These are phyloP conservation scores for Cephus rjabovi DNA, from an alignment of 2,888 invertebrate genomes.

Conservation along the genomic window DNA sequence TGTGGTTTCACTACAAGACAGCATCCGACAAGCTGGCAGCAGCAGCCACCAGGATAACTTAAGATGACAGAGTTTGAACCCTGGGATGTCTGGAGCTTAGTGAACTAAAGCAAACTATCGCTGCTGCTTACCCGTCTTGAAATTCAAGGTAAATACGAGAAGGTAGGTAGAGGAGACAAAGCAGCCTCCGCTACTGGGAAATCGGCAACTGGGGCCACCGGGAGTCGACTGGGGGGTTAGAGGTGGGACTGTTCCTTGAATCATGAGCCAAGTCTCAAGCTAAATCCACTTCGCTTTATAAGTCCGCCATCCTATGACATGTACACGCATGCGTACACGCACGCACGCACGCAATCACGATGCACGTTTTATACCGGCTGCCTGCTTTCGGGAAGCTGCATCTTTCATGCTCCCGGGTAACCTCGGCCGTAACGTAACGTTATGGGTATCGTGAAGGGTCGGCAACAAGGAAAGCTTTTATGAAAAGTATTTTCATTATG, in stretches of 20 bases:
- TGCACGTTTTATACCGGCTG: neutral
- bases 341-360: neutral
- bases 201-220: neutral
- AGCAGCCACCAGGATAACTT: conserved; percentile 20
- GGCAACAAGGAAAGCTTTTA: neutral
- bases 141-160: conserved; percentile 44
- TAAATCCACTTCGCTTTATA: neutral
- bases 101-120: conserved; percentile 59
- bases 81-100: conserved; percentile 45
- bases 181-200: neutral
- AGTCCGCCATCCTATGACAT: neutral
- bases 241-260: neutral
- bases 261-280: neutral
- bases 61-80: conserved; percentile 36
- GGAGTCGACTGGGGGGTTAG: neutral
- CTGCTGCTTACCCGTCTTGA: conserved; percentile 51
- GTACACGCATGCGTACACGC: neutral
- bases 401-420: neutral
- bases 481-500: neutral
- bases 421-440: neutral
- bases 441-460: too few species aligned
- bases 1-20: neutral
- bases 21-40: neutral
- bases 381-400: neutral
- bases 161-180: conserved; percentile 27